Evolutionary conservation across 2,888 invertebrate species (phyloP), one percentile per base, ranked within the genome.

Genomic region (Cephus runcator): DNA sequence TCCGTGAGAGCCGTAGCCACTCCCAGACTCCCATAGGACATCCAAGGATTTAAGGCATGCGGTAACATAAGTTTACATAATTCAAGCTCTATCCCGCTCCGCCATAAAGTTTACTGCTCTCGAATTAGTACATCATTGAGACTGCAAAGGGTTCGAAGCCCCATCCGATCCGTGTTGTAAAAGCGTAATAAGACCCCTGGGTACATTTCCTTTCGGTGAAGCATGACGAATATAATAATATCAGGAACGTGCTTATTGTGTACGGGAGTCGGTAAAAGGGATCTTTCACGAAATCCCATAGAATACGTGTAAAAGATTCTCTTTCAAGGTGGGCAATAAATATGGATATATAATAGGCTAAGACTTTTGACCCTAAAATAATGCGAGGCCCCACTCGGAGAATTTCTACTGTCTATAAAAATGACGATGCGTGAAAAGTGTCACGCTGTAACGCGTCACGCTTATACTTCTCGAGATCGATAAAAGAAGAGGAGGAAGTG

Each of bases 1-100:
- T 73, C 34, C 75, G 77, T 77, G 77, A 69, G 75, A 77, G 75
- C 77, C 69, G 34, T 73, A 56, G 40, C 69, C 69, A 69, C 69
- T 77, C 75, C 75, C 36, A 75, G 69, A 40, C 40, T 77, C 75
- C 75, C 34, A 34, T 73, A 69, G 75, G 34, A 71, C 31, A 12
- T 30, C 30, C 33, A 73, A 15, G 73, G n/a, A 34, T 12, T 15
- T 36, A 34, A 75, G 76, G 80, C 80, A 79, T 80, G 80, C 75
- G 79, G 79, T 76, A 79, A 78, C 79, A 76, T 75, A 81, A 77
- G 80, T 85, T 83, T 81, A 84, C 81, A 79, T 74, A 79, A 82
- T 82, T 76, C 81, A 73, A 80, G n/a, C 81, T 69, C 76, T 76
- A 81, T 81, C 80, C 80, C 77, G 77, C 73, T 40, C 69, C 34